These are phyloP conservation scores for Sciurus vulgaris DNA, from an alignment of 2,797 vertebrate genomes.

Conservation along the genomic window DNA sequence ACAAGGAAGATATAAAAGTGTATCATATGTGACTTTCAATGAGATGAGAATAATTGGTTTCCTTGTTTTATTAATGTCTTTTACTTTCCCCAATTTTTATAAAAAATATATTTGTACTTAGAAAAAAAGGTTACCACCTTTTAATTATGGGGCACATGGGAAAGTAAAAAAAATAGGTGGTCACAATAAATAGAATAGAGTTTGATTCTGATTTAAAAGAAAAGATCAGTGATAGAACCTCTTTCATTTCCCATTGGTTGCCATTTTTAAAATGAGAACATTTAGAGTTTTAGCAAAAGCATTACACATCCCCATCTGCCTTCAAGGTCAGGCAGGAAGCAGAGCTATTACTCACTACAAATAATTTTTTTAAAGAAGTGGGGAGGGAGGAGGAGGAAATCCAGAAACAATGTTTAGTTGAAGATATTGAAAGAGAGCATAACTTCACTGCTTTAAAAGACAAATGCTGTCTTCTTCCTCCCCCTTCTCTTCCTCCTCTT, in stretches of 20 bases:
- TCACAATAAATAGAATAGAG: conserved; percentile 2
- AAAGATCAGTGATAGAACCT: not conserved
- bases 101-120: not conserved
- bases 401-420: conserved; percentile 18
- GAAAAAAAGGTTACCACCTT: not conserved
- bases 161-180: not conserved
- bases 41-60: not conserved
- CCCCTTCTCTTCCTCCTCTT: no score
- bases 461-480: not conserved
- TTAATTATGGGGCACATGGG: conserved; percentile 6
- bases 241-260: conserved; percentile 34
- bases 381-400: not conserved
- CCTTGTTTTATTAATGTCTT: not conserved
- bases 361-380: conserved; percentile 17
- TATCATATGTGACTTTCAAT: conserved; percentile 42
- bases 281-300: conserved; percentile 53
- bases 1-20: not conserved
- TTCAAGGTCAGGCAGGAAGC: conserved; percentile 50
- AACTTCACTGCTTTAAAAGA: not conserved
- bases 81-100: not conserved
- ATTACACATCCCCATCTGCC: conserved; percentile 53
- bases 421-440: conserved; percentile 22
- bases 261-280: conserved; percentile 38
- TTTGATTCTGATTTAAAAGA: conserved; percentile 13
- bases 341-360: conserved; percentile 25